phyloP scores from a whole-genome alignment of 2,888 invertebrate genomes.

The Lissonota sp. region DNA sequence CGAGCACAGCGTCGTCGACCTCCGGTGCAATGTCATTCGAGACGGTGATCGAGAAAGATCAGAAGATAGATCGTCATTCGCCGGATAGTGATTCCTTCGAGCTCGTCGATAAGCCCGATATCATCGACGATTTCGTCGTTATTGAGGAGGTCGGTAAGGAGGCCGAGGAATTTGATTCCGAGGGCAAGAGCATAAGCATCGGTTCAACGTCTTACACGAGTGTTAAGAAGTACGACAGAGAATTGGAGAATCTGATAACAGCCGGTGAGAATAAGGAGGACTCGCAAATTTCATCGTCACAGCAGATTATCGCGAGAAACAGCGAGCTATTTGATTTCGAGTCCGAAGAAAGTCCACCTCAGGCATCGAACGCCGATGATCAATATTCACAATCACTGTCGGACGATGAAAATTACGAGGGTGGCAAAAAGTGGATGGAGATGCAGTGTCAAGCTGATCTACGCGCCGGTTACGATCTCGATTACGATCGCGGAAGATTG shows the following conservation, averaged over 20 bases:
- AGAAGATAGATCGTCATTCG: conserved; percentile 85
- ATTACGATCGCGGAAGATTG: conserved; percentile 92
- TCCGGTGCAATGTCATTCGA: conserved; percentile 79
- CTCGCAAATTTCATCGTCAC: conserved; percentile 59
- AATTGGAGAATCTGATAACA: conserved; percentile 84
- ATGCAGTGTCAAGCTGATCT: conserved; percentile 93
- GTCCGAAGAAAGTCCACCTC: conserved; percentile 82
- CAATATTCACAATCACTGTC: conserved; percentile 81
- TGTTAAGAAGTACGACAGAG: conserved; percentile 86
- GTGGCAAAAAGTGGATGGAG: conserved; percentile 95
- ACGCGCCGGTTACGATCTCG: conserved; percentile 89
- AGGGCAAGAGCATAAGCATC: conserved; percentile 92
- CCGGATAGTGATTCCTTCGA: conserved; percentile 94
- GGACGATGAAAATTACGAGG: conserved; percentile 85
- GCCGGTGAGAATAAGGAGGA: conserved; percentile 68
- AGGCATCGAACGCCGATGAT: conserved; percentile 80
- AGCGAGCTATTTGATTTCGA: conserved; percentile 81
- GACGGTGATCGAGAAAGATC: conserved; percentile 80
- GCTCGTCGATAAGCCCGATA: conserved; percentile 93
- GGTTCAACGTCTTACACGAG: conserved; percentile 83
- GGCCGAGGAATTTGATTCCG: conserved; percentile 92
- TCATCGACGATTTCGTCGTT: conserved; percentile 94
- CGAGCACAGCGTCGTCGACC: conserved; percentile 81
- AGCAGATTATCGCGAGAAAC: conserved; percentile 58
- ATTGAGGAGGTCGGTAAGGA: conserved; percentile 95